These are phyloP conservation scores for Chrysolina haemoptera DNA, from an alignment of 2,888 invertebrate genomes.

Conservation along the genomic window DNA sequence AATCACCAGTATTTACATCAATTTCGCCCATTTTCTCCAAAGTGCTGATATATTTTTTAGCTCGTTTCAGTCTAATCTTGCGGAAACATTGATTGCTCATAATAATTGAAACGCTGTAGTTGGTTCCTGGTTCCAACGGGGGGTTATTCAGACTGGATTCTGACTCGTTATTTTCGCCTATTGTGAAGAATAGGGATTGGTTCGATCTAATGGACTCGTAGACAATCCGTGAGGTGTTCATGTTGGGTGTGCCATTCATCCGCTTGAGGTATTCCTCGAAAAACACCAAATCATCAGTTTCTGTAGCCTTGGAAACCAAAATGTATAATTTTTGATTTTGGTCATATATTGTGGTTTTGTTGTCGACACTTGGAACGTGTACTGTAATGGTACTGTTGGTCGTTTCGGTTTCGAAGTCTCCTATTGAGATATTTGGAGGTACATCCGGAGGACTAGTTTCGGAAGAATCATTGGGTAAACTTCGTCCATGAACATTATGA, in stretches of 20 bases:
- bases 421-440: background rate
- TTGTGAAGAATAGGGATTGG: background rate
- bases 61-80: background rate
- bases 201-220: conserved; percentile 24
- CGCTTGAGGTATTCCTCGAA: background rate
- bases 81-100: conserved; percentile 44
- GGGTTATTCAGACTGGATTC: conserved; percentile 36
- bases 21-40: background rate
- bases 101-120: conserved; percentile 41
- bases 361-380: background rate
- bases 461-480: background rate
- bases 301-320: conserved; percentile 3
- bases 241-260: background rate
- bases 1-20: background rate
- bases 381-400: conserved; percentile 18
- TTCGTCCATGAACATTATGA: background rate
- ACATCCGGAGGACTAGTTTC: conserved; percentile 4
- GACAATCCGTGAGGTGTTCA: background rate
- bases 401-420: background rate
- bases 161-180: conserved; percentile 28
- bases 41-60: conserved; percentile 21
- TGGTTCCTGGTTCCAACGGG: conserved; percentile 42
- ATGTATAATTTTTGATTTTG: conserved; percentile 20
- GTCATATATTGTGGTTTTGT: background rate
- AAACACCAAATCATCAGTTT: background rate